Conservation (phyloP, 2,113 vertebrate species). For the Labeo rohita region DNA sequence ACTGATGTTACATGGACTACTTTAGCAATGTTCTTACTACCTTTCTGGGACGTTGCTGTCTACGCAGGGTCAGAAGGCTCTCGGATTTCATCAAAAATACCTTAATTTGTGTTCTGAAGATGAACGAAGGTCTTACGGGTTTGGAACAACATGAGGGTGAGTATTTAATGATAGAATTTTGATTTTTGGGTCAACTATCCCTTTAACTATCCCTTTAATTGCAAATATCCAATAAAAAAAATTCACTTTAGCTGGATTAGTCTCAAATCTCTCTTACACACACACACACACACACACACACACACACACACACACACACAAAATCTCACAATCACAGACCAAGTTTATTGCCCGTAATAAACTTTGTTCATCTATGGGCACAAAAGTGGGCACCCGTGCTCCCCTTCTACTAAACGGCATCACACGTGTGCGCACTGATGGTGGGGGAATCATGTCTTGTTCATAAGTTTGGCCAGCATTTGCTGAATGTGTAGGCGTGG, state of each 20-base stretch:
- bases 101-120: too few species aligned
- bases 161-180: neutral
- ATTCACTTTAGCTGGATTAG: neutral
- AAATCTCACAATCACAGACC: conserved; percentile 43
- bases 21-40: too few species aligned
- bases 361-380: conserved; percentile 9
- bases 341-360: conserved; percentile 52
- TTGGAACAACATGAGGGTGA: neutral
- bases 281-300: neutral
- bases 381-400: neutral
- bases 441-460: conserved; percentile 75
- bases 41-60: too few species aligned
- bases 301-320: too few species aligned
- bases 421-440: conserved; percentile 6
- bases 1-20: too few species aligned
- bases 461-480: conserved; percentile 96
- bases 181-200: neutral
- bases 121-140: too few species aligned
- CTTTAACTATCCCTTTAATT: neutral
- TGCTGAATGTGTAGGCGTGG: conserved; percentile 96
- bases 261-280: neutral
- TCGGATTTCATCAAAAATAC: too few species aligned
- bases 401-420: neutral
- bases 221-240: neutral
- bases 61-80: too few species aligned